Conservation (phyloP, 2,888 invertebrate species). For the Lochmaea crataegi region DNA sequence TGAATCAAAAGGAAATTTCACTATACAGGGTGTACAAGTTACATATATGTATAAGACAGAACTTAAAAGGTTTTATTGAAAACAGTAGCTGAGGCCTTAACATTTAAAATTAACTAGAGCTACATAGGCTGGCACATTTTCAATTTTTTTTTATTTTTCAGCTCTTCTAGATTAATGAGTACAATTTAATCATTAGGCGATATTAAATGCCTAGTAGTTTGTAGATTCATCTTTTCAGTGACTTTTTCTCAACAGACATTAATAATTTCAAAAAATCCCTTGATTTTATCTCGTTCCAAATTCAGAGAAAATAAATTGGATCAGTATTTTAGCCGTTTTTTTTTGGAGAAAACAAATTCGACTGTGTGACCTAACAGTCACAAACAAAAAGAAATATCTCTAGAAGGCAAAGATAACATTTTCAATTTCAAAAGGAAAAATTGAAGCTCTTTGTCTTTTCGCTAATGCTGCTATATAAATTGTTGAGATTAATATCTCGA, state of each 20-base stretch:
- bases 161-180: no score
- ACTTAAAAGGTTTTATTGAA: no score
- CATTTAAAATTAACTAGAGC: no score
- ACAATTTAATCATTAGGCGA: no score
- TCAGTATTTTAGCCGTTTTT: conserved; percentile 11
- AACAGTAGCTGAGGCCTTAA: no score
- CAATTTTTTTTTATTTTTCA: no score
- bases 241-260: neutral
- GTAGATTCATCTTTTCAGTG: neutral
- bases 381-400: conserved; percentile 14
- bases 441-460: conserved; percentile 11
- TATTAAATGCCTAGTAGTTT: no score
- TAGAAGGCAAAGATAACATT: conserved; percentile 18
- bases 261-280: neutral
- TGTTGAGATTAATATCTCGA: conserved; percentile 12
- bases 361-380: conserved; percentile 8
- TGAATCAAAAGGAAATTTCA: no score
- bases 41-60: no score
- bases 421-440: conserved; percentile 22
- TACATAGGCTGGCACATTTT: no score
- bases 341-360: conserved; percentile 5
- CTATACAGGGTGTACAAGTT: no score
- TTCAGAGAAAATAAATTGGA: conserved; percentile 25
- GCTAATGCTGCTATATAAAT: conserved; percentile 4
- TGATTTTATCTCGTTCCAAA: neutral